Percentiles rank a stretch among this genome's conserved stretches.
phyloP scores from a whole-genome alignment of 2,888 invertebrate genomes.

The Icerya purchasi region DNA sequence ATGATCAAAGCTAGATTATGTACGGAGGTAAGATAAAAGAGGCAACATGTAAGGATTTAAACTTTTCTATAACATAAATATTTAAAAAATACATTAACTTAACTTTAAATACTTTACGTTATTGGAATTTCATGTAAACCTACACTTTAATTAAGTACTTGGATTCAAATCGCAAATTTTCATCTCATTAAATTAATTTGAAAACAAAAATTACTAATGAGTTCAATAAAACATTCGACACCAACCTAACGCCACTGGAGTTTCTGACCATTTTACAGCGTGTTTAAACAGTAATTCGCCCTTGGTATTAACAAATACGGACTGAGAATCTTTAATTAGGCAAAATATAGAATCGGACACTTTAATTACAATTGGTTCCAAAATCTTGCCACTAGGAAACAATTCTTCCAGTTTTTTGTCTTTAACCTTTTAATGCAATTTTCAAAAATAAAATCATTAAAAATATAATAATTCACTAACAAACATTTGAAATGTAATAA shows the following conservation, averaged over 20 bases:
- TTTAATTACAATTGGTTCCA: slow-evolving; percentile 64
- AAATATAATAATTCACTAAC: too few species aligned
- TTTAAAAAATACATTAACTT: too few species aligned
- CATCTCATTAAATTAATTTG: neutral
- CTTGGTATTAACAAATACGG: slow-evolving; percentile 60
- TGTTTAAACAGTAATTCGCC: slow-evolving; percentile 45
- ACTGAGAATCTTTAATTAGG: slow-evolving; percentile 66
- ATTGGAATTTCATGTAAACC: neutral
- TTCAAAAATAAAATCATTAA: neutral
- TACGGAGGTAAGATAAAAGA: too few species aligned
- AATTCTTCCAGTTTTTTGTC: slow-evolving; percentile 24
- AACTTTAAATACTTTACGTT: too few species aligned
- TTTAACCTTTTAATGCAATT: neutral
- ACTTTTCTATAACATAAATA: too few species aligned
- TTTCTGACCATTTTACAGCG: slow-evolving; percentile 57
- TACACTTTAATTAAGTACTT: neutral
- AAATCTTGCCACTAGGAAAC: slow-evolving; percentile 61
- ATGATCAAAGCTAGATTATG: too few species aligned
- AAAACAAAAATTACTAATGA: slow-evolving; percentile 19
- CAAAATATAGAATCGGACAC: slow-evolving; percentile 53
- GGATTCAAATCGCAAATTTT: neutral
- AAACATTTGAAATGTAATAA: too few species aligned
- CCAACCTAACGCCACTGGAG: slow-evolving; percentile 45
- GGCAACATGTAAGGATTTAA: too few species aligned
- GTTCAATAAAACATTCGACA: slow-evolving; percentile 13